Base-by-base conservation (phyloP, 2,888 invertebrate species). In the Branchipolynoe longqiensis region DNA sequence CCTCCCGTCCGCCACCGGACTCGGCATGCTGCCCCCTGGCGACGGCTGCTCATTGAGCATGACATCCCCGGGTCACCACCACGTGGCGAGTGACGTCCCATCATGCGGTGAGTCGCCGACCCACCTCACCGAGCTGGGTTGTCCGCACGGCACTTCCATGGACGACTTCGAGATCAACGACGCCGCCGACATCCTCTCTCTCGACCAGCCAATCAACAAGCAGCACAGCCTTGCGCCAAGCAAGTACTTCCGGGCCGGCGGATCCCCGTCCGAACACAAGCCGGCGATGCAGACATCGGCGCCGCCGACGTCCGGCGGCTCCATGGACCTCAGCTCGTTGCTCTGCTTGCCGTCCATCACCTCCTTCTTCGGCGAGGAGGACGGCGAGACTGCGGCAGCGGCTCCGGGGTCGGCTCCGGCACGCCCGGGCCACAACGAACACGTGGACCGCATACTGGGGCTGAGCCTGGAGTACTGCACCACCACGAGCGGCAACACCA, bases 121-220 rank as follows among this genome's bases (percentile, higher is more conserved):
- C n/a, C 33, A 28, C 2, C 8, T 78, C 31, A 78, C 78, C 41
- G 78, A 78, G 78, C 78, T 78, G 33, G 25, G 28, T 14, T 48
- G 48, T 18, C n/a, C n/a, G n/a, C 48, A 48, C 8, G 69, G 69
- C n/a, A 33, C 8, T 8, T 56, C 54, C 41, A 18, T 82, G 8
- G 82, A 85, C 40, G 85, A 85, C 73, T 85, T 85, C 48, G 85
- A 85, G 38, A 81, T 85, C 22, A 85, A 82, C 73, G 41, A 69
- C 25, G 62, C 85, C 3, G 78, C 69, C 12, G 85, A 85, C 48
- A 83, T 85, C 58, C 38, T 85, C 48, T 85, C 83, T 1, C 85
- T 85, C 12, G 85, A 85, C 74, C 85, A 83, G 62, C 85, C 85
- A 18, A 36, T 85, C 40, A 62, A 85, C 83, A 82, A 82, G 64